Evolutionary conservation across 2,888 invertebrate species (phyloP), one percentile per base, ranked within the genome.

Genomic region (Drosophila basisetae): DNA sequence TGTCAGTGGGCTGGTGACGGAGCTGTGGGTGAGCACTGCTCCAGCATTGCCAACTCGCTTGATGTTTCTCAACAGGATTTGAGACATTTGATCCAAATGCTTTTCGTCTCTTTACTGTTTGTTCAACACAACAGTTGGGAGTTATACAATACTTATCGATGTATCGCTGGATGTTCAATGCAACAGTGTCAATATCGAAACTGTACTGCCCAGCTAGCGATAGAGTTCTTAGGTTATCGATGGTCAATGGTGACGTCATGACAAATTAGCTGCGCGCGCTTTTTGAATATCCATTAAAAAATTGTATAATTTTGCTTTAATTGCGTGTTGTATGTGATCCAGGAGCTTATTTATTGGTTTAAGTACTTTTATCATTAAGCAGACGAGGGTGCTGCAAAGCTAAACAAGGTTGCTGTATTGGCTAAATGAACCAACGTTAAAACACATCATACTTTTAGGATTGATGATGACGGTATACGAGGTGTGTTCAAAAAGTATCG

Each of bases 131-230:
- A 81, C 69, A 83, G 72, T 55, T 35, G 35, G 4, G 30, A 64
- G 58, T 73, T 87, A 89, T 78, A 82, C 83, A 79, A 79, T 82
- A 50, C 31, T 53, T 58, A 77, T 77, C 77, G 77, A 80, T 80
- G 22, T 22, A 59, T 76, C 70, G 65, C 37, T 37, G 35, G 5
- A 62, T 28, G 4, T 7, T 2, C 13, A 50, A 5, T 2, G 10
- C 5, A 28, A 10, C 50, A 16, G 18, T 50, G 50, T 2, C 25
- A 18, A 10, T 50, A 50, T 50, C 28, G 28, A 28, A 18, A 2
- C 18, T 2, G 2, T 1, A 22, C 6, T 31, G 64, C 31, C 10
- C 28, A 25, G 33, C 43, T 37, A 63, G 77, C 73, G 71, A 77
- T 74, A 18, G 0, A 4, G 22, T 1, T n/a, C 2, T 0, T 16